These are phyloP conservation scores for Trachelus stipa DNA, from an alignment of 2,888 invertebrate species.

Conservation along the genomic window DNA sequence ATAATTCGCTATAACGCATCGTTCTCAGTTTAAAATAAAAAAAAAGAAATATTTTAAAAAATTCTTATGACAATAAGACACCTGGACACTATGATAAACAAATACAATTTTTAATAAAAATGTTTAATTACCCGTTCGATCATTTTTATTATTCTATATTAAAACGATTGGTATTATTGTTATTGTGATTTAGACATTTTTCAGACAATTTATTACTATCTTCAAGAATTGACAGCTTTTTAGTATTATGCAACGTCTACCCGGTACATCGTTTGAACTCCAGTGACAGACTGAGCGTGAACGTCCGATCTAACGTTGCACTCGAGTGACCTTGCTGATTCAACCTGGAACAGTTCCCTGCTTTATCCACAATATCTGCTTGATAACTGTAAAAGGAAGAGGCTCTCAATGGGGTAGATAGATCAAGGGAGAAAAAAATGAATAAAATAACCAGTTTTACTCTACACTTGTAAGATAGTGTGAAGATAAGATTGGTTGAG, in stretches of 20 bases:
- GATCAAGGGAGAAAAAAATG: neutral
- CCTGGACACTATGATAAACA: neutral
- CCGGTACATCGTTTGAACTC: slow-evolving; percentile 23
- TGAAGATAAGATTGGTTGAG: slow-evolving; percentile 17
- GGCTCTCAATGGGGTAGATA: slow-evolving; percentile 51
- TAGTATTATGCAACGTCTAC: neutral
- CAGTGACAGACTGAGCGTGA: slow-evolving; percentile 32
- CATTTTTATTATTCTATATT: neutral
- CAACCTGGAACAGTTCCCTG: slow-evolving; percentile 57
- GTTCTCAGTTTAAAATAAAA: neutral
- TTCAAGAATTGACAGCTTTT: neutral
- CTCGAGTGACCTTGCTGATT: slow-evolving; percentile 62
- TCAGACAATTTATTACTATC: neutral
- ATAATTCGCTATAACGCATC: neutral
- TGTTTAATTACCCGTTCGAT: neutral
- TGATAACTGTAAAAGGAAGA: slow-evolving; percentile 61
- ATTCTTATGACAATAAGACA: neutral
- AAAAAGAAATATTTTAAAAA: neutral
- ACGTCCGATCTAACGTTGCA: slow-evolving; percentile 46
- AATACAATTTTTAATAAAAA: neutral
- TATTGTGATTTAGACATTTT: neutral
- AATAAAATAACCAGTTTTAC: neutral
- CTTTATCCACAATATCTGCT: slow-evolving; percentile 58
- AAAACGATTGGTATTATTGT: neutral
- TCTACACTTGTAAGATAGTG: neutral